Base-by-base conservation (phyloP, 2,797 vertebrate genomes). In the Nothura maculosa region DNA sequence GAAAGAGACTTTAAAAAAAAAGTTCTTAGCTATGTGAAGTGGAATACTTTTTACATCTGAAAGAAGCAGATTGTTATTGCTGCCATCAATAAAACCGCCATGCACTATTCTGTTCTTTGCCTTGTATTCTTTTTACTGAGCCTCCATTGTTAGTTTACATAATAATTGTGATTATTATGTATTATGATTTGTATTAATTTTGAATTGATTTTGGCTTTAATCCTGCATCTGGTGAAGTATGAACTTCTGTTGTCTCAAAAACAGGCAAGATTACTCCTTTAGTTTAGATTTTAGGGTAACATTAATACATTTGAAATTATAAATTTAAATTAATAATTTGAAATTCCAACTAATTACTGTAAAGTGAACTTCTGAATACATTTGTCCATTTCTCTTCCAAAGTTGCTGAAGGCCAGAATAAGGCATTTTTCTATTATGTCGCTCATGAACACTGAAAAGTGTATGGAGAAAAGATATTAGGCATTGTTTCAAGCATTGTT, bases 31-130 rank as follows among this genome's bases (percentile, higher is more conserved):
- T 97, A 85, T 48, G 94, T 89, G 94, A 97, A 92, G 76, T 75
- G 85, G 83, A 96, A 95, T 86, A 96, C 87, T 96, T 97, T 98
- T 98, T 97, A 97, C 95, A 85, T 91, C 85, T 89, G 50, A 88
- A 96, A 97, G 43, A 94, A 89, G 89, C 90, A 94, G 74, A 96
- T 94, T 97, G 96, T 97, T 94, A 85, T 96, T 97, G 92, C 86
- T 96, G 81, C 87, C 95, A 83, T 94, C 93, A 97, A 97, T 97
- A 97, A 97, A 97, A 95, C 67, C 90, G 87, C 81, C 81, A 61
- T 94, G 96, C 89, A 84, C 96, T 97, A 96, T 92, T 96, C 76
- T 82, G 32, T 86, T 91, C 77, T 87, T 94, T 95, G 93, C 93
- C 97, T 97, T 95, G 82, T 73, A 88, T 93, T 97, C 92, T 85